Conservation (phyloP, 2,888 invertebrate species). For the Mongoloraphidia duomilia region DNA sequence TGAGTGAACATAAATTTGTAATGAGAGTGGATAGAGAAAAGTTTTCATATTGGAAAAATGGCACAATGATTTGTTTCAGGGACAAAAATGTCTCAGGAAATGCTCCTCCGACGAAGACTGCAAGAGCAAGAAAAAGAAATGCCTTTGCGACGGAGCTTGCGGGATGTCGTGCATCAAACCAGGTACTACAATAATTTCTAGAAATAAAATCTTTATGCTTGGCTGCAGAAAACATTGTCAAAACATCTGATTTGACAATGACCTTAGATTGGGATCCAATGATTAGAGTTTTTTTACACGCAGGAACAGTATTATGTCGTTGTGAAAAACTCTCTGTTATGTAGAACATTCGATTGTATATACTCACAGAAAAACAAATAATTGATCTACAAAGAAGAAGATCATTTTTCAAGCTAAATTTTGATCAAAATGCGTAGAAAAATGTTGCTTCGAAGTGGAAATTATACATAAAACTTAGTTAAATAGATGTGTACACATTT, state of each 20-base stretch:
- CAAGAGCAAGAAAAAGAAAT: conserved; percentile 91
- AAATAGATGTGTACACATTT: no score
- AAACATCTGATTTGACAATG: not conserved
- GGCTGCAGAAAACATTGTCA: not conserved
- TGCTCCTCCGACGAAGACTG: conserved; percentile 92
- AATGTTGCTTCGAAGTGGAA: no score
- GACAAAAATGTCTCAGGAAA: conserved; percentile 79
- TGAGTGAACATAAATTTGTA: conserved; percentile 22
- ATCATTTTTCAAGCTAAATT: no score
- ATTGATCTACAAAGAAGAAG: no score
- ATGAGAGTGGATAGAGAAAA: not conserved
- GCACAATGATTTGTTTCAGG: conserved; percentile 31
- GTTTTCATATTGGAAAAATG: not conserved
- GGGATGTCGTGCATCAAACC: conserved; percentile 97
- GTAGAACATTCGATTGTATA: no score
- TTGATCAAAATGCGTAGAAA: no score
- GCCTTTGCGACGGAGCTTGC: conserved; percentile 91
- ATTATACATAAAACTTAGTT: no score
- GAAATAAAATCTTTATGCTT: not conserved
- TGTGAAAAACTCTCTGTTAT: no score
- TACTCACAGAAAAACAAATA: no score
- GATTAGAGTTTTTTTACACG: no score
- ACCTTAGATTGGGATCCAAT: no score
- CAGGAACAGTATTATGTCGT: no score
- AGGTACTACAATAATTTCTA: conserved; percentile 38